Evolutionary conservation across 2,113 vertebrate species (phyloP).

Genomic region (Tragelaphus scriptus): DNA sequence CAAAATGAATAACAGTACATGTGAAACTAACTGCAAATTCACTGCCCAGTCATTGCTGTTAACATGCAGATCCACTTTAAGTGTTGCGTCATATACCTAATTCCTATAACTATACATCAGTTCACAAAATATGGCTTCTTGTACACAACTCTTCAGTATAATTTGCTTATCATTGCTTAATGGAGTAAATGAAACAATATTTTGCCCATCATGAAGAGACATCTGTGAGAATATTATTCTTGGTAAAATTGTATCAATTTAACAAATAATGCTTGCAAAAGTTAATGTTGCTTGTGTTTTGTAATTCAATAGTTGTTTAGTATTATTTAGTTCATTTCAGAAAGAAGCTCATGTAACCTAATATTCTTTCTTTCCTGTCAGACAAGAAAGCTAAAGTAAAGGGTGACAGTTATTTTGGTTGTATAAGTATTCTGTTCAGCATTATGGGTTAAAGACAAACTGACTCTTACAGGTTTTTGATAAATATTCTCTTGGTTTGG

Average conservation of each 20-base stretch:
- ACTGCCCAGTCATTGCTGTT: background rate
- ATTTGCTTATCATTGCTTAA: background rate
- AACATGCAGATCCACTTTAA: background rate
- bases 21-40: constrained; percentile 1
- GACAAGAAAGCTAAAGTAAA: background rate
- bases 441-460: constrained; percentile 12
- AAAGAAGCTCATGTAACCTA: background rate
- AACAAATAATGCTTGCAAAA: constrained; percentile 35
- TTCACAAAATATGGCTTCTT: background rate
- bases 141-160: background rate
- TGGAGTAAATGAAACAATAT: background rate
- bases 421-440: background rate
- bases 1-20: background rate
- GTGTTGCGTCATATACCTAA: background rate
- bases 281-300: background rate
- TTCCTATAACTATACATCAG: background rate
- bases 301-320: background rate
- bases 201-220: background rate
- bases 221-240: constrained; percentile 19
- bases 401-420: background rate
- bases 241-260: background rate
- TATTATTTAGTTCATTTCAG: background rate
- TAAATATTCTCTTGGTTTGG: constrained; percentile 18
- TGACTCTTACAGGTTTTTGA: background rate
- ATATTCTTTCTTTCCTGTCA: background rate